Conservation (phyloP, 2,113 vertebrate species). For the Nipponia nippon region DNA sequence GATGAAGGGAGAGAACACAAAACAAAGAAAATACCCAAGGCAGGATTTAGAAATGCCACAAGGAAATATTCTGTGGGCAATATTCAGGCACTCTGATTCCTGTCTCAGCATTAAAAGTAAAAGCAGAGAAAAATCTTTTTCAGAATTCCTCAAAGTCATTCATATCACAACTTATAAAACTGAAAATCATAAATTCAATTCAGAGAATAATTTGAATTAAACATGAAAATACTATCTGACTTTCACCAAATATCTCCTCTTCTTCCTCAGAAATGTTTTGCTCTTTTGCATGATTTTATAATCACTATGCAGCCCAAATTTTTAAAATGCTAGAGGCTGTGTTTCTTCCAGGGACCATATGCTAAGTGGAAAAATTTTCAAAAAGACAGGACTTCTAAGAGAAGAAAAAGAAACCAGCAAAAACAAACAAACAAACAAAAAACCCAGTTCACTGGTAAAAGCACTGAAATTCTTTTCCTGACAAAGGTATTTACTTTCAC, state of each 20-base stretch:
- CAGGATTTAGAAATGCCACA: background rate
- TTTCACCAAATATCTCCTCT: background rate
- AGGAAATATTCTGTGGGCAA: background rate
- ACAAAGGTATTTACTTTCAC: background rate
- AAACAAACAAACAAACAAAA: background rate
- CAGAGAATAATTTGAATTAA: background rate
- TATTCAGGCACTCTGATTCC: background rate
- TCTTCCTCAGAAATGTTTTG: background rate
- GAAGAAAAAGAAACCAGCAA: background rate
- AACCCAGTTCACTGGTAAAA: background rate
- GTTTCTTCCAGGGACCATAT: background rate
- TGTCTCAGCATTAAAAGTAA: background rate
- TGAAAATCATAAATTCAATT: background rate
- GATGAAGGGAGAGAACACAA: background rate
- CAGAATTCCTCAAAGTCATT: background rate
- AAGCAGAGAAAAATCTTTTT: background rate
- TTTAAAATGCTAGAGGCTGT: background rate
- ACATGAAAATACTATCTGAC: background rate
- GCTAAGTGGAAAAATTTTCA: background rate
- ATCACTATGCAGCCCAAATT: background rate
- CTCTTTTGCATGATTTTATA: background rate
- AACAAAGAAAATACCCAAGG: background rate
- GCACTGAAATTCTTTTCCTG: background rate
- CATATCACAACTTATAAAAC: background rate
- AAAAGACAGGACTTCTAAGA: background rate